These are phyloP conservation scores for Mactra quadrangularis DNA, from an alignment of 1,140 invertebrate genomes.

Conservation along the genomic window DNA sequence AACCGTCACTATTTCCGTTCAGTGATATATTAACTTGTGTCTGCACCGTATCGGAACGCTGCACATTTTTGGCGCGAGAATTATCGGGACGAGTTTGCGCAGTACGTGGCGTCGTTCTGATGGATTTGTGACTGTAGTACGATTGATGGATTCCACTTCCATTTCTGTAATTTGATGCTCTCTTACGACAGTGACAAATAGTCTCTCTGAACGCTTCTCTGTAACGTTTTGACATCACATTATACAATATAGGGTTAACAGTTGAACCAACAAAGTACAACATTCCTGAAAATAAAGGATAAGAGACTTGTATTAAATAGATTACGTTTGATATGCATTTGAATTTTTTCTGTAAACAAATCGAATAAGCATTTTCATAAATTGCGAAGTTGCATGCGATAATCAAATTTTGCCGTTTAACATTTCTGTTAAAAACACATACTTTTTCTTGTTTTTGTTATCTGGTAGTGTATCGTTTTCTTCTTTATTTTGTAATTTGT, in stretches of 20 bases:
- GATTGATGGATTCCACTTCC: constrained; percentile 50
- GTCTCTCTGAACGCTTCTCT: constrained; percentile 85
- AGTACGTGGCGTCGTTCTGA: not conserved
- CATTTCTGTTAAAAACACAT: too few species aligned
- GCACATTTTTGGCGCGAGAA: constrained; percentile 2
- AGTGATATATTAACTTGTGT: constrained; percentile 36
- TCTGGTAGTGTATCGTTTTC: too few species aligned
- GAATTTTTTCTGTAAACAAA: not conserved
- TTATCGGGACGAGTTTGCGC: not conserved
- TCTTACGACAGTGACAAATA: constrained; percentile 63
- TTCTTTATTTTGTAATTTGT: too few species aligned
- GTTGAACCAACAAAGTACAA: constrained; percentile 87
- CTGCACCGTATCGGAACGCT: constrained; percentile 30
- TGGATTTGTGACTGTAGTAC: constrained; percentile 27
- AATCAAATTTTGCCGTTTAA: not conserved
- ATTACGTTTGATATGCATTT: not conserved
- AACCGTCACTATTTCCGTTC: constrained; percentile 37
- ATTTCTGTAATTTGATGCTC: constrained; percentile 10
- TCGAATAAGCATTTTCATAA: not conserved
- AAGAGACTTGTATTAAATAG: not conserved
- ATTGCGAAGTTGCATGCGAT: not conserved
- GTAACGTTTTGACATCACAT: constrained; percentile 86
- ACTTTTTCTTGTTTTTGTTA: too few species aligned
- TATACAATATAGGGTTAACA: constrained; percentile 88
- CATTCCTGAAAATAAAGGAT: constrained; percentile 72